Evolutionary conservation across 2,113 vertebrate species (phyloP).

Genomic region (Charina bottae): DNA sequence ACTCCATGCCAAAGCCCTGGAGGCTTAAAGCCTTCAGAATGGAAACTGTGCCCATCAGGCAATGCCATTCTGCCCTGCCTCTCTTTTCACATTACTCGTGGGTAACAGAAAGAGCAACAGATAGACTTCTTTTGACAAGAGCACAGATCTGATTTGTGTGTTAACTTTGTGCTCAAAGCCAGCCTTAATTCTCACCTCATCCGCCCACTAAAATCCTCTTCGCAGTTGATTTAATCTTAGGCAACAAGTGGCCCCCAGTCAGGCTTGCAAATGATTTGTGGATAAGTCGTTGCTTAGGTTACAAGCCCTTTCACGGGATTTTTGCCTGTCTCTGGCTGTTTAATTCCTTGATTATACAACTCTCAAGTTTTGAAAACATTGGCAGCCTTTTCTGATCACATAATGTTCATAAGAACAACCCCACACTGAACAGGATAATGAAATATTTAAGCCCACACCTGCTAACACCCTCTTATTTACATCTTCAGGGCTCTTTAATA

Average conservation of each 20-base stretch:
- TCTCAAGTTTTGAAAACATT: background rate
- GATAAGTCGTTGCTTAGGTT: background rate
- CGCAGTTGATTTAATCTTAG: background rate
- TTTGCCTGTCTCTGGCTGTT: background rate
- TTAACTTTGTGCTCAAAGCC: background rate
- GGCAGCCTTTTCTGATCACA: conserved; percentile 3
- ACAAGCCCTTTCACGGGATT: background rate
- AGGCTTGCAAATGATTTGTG: background rate
- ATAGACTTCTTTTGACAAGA: background rate
- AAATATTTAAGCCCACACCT: conserved; percentile 7
- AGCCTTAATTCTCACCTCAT: background rate
- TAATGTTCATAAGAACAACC: conserved; percentile 11
- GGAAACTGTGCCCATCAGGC: background rate
- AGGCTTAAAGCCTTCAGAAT: background rate
- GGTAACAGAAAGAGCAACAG: background rate
- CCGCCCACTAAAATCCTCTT: background rate
- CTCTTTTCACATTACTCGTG: background rate
- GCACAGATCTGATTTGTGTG: background rate
- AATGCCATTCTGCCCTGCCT: background rate
- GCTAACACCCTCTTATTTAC: conserved; percentile 36
- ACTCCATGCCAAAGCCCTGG: background rate
- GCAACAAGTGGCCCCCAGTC: background rate
- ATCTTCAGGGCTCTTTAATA: conserved; percentile 29
- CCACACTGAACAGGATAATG: background rate
- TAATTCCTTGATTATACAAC: conserved; percentile 17